Conservation (phyloP, 2,888 invertebrate genomes). For the Penaeus monodon region DNA sequence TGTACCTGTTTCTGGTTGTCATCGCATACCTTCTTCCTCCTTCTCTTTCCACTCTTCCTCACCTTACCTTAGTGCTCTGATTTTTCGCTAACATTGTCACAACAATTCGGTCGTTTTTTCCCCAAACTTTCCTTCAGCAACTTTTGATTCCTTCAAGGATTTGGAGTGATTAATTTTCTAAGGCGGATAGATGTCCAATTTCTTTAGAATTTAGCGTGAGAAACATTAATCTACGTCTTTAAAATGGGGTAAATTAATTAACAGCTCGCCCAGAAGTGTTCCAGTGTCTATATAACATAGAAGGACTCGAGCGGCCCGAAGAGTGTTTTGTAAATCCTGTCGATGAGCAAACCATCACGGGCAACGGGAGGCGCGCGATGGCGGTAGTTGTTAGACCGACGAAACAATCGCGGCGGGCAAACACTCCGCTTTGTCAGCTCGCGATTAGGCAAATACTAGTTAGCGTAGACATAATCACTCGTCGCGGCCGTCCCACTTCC, state of each 20-base stretch:
- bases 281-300: slow-evolving; percentile 4
- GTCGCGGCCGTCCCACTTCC: background rate
- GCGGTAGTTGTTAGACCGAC: background rate
- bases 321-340: slow-evolving; percentile 16
- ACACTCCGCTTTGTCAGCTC: slow-evolving; percentile 35
- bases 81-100: too few relatives aligned
- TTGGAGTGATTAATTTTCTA: too few relatives aligned
- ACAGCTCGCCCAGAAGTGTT: background rate
- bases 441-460: slow-evolving; percentile 43
- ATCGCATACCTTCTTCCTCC: background rate
- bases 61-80: too few relatives aligned
- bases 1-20: background rate
- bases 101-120: too few relatives aligned
- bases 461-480: slow-evolving; percentile 40
- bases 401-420: slow-evolving; percentile 37
- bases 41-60: background rate
- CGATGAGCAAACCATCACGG: background rate
- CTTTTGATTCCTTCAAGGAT: too few relatives aligned
- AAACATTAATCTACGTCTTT: too few relatives aligned
- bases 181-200: too few relatives aligned
- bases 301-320: background rate
- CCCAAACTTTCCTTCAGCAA: too few relatives aligned
- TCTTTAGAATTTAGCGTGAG: too few relatives aligned
- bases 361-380: background rate
- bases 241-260: slow-evolving; percentile 6